Base-by-base conservation (phyloP, 2,888 invertebrate species). In the Lomographa bimaculata region DNA sequence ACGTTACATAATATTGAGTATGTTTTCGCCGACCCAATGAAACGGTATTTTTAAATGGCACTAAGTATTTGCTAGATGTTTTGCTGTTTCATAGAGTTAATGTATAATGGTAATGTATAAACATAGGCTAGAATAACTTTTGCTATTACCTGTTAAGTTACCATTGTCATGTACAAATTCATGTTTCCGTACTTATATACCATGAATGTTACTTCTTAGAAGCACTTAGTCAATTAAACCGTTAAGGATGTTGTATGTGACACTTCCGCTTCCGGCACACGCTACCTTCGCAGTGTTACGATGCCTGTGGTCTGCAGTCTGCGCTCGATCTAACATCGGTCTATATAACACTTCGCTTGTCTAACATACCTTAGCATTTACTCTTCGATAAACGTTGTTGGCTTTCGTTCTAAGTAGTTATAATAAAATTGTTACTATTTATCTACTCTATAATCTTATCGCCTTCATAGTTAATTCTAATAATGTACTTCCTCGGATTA, bases 271-370 rank as follows among this genome's bases (percentile, higher is more conserved):
- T 52, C 21, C 40, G 61, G 64, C 59, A 62, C 52, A 39, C 55
- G 64, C 68, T 60, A 47, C 41, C 43, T 54, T 37, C 5, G 19
- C 25, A 40, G 33, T 28, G 33, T 26, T 28, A 44, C 54, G 50
- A 50, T 60, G 68, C 54, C 63, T 64, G 66, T 52, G 47, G 62
- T 62, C 66, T 60, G 59, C 57, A 54, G 62, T 62, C 66, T 60
- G 59, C 57, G 55, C 66, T 64, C 54, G 60, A 54, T 33, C 53
- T 60, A 55, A 43, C 46, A 57, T 33, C 57, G 79, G 80, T 85
- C 85, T 85, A 78, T 83, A 81, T 84, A 84, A 83, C 82, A 84
- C 83, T 81, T 54, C 54, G 71, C 72, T 71, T 75, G 71, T 79
- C 75, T 77, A 72, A 67, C 46, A 53, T 58, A 67, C 54, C 63